These are phyloP conservation scores for Agraylea sexmaculata DNA, from an alignment of 1,140 invertebrate genomes.

Conservation along the genomic window DNA sequence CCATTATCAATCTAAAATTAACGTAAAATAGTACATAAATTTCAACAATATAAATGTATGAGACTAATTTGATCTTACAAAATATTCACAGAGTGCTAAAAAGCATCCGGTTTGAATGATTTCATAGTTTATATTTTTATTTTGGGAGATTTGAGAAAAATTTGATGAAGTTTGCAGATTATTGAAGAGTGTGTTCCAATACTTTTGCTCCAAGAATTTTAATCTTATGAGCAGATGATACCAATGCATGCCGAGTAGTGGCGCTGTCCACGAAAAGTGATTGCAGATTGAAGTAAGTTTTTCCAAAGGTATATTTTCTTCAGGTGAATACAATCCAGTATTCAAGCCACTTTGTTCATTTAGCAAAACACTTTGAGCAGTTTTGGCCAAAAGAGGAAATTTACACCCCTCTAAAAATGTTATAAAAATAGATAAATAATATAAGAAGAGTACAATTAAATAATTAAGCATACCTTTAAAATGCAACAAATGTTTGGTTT, in stretches of 20 bases:
- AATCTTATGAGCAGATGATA: conserved; percentile 36
- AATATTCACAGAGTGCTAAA: conserved; percentile 36
- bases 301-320: conserved; percentile 37
- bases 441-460: background rate
- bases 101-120: conserved; percentile 31
- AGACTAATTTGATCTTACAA: conserved; percentile 25
- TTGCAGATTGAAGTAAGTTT: conserved; percentile 29
- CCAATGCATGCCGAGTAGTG: conserved; percentile 34
- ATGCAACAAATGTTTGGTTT: conserved; percentile 39
- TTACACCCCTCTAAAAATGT: conserved; percentile 32
- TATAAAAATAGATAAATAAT: background rate
- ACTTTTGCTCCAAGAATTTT: conserved; percentile 35
- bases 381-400: conserved; percentile 36
- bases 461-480: conserved; percentile 32
- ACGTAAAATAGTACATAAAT: background rate
- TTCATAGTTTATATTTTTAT: conserved; percentile 25
- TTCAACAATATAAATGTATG: background rate
- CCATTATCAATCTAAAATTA: conserved; percentile 36
- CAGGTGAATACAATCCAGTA: conserved; percentile 36
- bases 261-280: conserved; percentile 25
- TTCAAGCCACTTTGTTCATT: conserved; percentile 38
- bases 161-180: conserved; percentile 27
- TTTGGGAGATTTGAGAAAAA: conserved; percentile 23
- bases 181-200: conserved; percentile 33
- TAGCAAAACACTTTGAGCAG: conserved; percentile 34